phyloP scores from a whole-genome alignment of 2,113 vertebrate species.

The Protobothrops mucrosquamatus region DNA sequence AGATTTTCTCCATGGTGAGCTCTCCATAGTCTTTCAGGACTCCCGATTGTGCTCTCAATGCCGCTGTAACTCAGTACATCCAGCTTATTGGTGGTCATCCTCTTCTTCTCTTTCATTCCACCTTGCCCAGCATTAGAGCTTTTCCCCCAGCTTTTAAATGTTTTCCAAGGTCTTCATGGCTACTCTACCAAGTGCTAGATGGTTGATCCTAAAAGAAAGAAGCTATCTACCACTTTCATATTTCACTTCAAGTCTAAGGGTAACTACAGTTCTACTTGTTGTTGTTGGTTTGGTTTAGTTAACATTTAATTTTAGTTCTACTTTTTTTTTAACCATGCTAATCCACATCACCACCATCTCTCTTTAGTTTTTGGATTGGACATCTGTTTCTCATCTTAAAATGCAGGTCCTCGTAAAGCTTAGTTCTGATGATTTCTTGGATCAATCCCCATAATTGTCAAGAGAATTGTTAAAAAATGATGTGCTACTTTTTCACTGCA shows the following conservation, averaged over 20 bases:
- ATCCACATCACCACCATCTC: background rate
- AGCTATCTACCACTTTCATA: background rate
- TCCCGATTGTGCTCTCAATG: background rate
- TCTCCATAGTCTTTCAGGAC: background rate
- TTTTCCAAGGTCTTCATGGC: background rate
- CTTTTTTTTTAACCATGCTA: background rate
- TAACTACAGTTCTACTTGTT: background rate
- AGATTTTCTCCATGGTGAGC: background rate
- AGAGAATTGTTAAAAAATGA: background rate
- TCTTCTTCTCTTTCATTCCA: background rate
- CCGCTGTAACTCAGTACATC: background rate
- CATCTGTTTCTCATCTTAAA: background rate
- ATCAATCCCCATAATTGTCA: background rate
- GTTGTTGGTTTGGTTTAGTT: background rate
- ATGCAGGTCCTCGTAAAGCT: background rate
- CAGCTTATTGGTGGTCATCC: background rate
- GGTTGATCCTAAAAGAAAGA: background rate
- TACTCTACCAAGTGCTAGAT: background rate
- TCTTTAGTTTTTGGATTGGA: no score
- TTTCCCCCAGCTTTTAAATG: background rate
- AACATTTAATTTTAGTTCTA: background rate
- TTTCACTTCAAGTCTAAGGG: background rate
- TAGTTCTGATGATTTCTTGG: background rate
- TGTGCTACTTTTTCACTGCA: background rate
- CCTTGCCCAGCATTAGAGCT: background rate